A percentile compares a stretch with the other conserved stretches of the same genome.
These are phyloP conservation scores for Leptothorax acervorum DNA, from an alignment of 2,888 invertebrate genomes.

Conservation along the genomic window DNA sequence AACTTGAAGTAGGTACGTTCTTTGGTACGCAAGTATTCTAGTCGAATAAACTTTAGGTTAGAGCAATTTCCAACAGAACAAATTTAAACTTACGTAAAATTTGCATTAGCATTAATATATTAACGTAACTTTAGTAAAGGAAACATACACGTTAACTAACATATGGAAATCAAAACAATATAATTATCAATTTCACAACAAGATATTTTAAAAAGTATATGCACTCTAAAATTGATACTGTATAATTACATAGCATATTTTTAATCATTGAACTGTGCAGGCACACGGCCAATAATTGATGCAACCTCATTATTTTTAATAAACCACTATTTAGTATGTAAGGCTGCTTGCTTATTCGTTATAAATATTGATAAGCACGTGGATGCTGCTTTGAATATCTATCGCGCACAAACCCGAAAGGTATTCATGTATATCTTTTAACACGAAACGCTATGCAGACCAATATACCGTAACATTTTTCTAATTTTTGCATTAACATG, in stretches of 20 bases:
- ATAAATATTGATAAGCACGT: conserved; percentile 72
- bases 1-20: conserved; percentile 4
- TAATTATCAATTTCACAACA: not conserved
- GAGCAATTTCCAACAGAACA: not conserved
- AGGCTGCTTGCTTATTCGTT: conserved; percentile 56
- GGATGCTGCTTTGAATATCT: conserved; percentile 61
- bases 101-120: not conserved
- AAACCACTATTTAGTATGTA: conserved; percentile 66
- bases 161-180: not conserved
- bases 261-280: conserved; percentile 39
- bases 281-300: conserved; percentile 53
- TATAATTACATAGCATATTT: conserved; percentile 51
- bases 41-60: not conserved
- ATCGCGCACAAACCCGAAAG: conserved; percentile 8
- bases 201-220: not conserved
- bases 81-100: not conserved
- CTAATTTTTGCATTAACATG: conserved; percentile 37
- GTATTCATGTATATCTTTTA: not conserved
- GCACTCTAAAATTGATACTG: conserved; percentile 47
- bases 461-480: conserved; percentile 29
- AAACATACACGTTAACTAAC: not conserved
- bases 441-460: not conserved
- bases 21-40: not conserved
- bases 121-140: not conserved
- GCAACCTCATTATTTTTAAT: conserved; percentile 60